These are phyloP conservation scores for Deilephila porcellus DNA, from an alignment of 2,888 invertebrate species.

Conservation along the genomic window DNA sequence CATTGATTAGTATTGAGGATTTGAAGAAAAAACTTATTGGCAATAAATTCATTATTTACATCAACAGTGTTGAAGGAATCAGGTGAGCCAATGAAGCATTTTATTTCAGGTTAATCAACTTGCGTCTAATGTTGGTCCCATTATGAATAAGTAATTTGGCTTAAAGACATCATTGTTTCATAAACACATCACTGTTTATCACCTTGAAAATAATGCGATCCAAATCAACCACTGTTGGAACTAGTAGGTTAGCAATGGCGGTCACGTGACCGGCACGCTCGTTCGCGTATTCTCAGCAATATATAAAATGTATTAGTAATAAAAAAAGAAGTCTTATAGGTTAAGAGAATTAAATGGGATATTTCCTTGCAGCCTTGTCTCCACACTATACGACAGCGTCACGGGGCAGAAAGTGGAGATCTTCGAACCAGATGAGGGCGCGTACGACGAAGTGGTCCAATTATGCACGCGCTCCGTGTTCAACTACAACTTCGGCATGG, in stretches of 20 bases:
- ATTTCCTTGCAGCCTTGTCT: conserved; percentile 83
- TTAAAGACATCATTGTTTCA: no score
- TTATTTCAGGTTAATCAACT: background rate
- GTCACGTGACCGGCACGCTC: no score
- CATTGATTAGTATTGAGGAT: conserved; percentile 72
- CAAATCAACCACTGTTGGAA: background rate
- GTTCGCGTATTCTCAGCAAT: no score
- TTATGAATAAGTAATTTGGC: no score
- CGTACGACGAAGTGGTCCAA: conserved; percentile 78
- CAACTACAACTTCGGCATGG: conserved; percentile 84
- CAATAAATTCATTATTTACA: conserved; percentile 71
- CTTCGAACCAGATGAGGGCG: conserved; percentile 82
- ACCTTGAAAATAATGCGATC: no score
- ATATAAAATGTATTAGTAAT: background rate
- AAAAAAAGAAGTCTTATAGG: conserved; percentile 4
- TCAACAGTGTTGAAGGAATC: conserved; percentile 71
- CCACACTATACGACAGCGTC: conserved; percentile 85
- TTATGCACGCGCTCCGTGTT: conserved; percentile 87
- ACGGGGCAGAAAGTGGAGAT: conserved; percentile 79
- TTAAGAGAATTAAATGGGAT: background rate
- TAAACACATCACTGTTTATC: no score
- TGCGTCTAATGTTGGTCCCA: no score
- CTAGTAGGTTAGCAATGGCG: background rate
- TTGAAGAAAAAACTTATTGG: conserved; percentile 77
- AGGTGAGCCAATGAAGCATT: conserved; percentile 52